Conservation (phyloP, 2,113 vertebrate species). For the Sitta europaea region DNA sequence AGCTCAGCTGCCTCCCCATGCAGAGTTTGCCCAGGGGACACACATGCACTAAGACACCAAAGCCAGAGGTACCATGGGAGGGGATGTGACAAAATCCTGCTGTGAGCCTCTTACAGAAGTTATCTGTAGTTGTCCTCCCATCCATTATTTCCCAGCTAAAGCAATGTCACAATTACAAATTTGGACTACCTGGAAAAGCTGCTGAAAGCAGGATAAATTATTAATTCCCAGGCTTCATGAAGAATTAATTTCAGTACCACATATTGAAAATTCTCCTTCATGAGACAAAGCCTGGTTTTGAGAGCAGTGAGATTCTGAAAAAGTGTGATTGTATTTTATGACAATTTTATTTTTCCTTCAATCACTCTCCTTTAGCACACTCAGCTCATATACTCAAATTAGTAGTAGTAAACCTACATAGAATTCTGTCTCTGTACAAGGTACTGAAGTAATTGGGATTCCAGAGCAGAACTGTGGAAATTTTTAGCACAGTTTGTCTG, state of each 20-base stretch:
- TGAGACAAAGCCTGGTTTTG: neutral
- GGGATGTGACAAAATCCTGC: neutral
- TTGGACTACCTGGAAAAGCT: neutral
- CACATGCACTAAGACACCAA: rapidly evolving
- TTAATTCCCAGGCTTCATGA: neutral
- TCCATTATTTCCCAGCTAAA: neutral
- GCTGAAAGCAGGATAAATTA: neutral
- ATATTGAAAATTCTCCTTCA: neutral
- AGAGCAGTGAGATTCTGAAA: neutral
- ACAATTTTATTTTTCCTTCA: neutral
- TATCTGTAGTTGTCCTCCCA: neutral
- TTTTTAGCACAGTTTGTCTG: neutral
- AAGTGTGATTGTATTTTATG: neutral
- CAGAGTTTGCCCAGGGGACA: neutral
- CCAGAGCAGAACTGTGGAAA: constrained; percentile 9
- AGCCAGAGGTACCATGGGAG: neutral
- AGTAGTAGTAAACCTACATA: neutral
- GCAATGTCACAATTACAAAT: neutral
- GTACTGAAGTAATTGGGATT: neutral
- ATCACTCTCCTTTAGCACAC: neutral
- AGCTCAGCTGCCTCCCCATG: neutral
- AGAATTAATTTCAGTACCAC: neutral
- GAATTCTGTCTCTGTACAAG: neutral
- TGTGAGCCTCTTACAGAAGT: neutral
- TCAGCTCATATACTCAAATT: neutral